Conservation (phyloP, 2,888 invertebrate species). For the Listrodromus nycthemerus region DNA sequence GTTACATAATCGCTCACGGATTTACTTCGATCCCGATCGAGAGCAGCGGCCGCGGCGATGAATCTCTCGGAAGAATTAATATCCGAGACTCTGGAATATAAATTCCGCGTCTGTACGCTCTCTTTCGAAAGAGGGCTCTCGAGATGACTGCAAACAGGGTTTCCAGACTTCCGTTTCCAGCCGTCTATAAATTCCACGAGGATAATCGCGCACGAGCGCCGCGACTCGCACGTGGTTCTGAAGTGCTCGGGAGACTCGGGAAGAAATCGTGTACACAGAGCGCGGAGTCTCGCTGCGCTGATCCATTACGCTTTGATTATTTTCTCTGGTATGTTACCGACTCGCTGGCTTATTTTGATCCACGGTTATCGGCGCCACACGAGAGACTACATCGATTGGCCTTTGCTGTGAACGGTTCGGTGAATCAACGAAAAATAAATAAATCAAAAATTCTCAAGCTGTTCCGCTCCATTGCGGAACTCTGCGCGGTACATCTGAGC, state of each 20-base stretch:
- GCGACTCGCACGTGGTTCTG: conserved; percentile 6
- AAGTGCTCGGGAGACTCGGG: conserved; percentile 24
- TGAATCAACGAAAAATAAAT: conserved; percentile 8
- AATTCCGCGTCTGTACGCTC: conserved; percentile 30
- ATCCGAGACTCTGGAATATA: conserved; percentile 38
- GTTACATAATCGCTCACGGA: conserved; percentile 57
- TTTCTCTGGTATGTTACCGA: conserved; percentile 48
- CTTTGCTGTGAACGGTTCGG: conserved; percentile 42
- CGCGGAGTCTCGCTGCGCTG: conserved; percentile 29
- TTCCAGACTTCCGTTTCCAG: conserved; percentile 47
- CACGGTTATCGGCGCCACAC: conserved; percentile 59
- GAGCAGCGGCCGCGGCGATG: background rate
- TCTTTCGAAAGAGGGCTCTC: conserved; percentile 19
- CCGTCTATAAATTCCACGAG: conserved; percentile 48
- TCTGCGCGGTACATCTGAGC: conserved; percentile 14
- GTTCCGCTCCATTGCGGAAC: conserved; percentile 49
- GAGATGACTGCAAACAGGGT: conserved; percentile 43
- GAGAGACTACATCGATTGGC: conserved; percentile 55
- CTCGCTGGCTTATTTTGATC: conserved; percentile 60
- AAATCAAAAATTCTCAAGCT: conserved; percentile 31
- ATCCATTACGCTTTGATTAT: conserved; percentile 65
- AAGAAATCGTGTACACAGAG: background rate
- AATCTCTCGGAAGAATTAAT: conserved; percentile 39
- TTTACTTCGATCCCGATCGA: conserved; percentile 35
- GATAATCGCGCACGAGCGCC: conserved; percentile 40